phyloP scores from a whole-genome alignment of 2,888 invertebrate genomes.

The Leptogaster cylindrica region DNA sequence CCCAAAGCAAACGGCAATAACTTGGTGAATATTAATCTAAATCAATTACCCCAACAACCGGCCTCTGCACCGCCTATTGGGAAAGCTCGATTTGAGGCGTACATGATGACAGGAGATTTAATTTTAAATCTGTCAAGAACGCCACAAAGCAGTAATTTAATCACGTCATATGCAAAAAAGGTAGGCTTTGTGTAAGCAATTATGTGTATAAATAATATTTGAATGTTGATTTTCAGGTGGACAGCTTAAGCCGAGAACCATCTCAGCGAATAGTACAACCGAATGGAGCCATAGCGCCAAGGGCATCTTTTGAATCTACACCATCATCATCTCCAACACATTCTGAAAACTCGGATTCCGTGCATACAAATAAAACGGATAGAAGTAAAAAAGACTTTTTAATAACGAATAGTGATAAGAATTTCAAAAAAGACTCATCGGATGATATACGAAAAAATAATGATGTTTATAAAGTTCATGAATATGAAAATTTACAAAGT shows the following conservation, averaged over 20 bases:
- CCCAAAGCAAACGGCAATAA: conserved; percentile 55
- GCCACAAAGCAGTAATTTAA: conserved; percentile 70
- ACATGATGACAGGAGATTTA: conserved; percentile 97
- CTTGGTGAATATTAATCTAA: conserved; percentile 29
- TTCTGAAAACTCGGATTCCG: conserved; percentile 56
- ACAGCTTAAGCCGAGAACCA: conserved; percentile 61
- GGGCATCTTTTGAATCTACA: conserved; percentile 62
- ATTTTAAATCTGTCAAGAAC: conserved; percentile 90
- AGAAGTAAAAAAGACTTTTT: conserved; percentile 45
- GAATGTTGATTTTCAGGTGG: conserved; percentile 53
- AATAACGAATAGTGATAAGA: conserved; percentile 49
- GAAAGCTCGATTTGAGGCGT: conserved; percentile 80
- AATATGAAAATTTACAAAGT: conserved; percentile 40
- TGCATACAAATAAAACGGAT: conserved; percentile 52
- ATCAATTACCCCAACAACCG: conserved; percentile 52
- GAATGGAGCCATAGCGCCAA: conserved; percentile 61
- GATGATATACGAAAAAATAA: conserved; percentile 17
- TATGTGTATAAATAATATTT: not conserved
- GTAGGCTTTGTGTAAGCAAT: conserved; percentile 48
- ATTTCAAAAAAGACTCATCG: conserved; percentile 56
- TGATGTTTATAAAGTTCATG: conserved; percentile 22
- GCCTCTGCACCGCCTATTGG: conserved; percentile 58
- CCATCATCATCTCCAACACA: conserved; percentile 61
- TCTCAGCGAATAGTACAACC: conserved; percentile 55
- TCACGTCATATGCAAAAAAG: conserved; percentile 64